Conservation (phyloP, 1,140 invertebrate species). For the Lanistes nyassanus region DNA sequence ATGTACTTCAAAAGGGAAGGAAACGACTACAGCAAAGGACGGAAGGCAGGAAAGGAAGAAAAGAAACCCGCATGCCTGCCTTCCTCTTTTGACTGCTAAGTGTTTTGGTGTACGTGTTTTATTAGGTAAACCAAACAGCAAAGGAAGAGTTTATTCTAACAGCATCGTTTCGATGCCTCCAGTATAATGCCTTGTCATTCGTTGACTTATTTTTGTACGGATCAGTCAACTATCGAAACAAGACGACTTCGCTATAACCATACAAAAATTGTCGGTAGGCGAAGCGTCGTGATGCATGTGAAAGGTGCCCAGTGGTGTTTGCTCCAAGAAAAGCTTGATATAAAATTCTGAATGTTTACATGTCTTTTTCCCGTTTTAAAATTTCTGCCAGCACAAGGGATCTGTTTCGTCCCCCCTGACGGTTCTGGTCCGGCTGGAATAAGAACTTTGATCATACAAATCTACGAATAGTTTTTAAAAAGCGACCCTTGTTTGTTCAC, state of each 20-base stretch:
- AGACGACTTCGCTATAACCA: not conserved
- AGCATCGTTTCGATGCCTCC: not conserved
- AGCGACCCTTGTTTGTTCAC: too few relatives aligned
- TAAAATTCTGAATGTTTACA: not conserved
- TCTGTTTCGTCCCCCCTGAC: not conserved
- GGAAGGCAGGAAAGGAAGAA: too few relatives aligned
- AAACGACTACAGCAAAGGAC: too few relatives aligned
- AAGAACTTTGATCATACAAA: not conserved
- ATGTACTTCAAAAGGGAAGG: too few relatives aligned
- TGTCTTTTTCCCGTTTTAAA: not conserved
- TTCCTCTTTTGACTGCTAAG: not conserved
- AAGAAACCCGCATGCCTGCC: too few relatives aligned
- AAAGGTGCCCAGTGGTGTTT: not conserved
- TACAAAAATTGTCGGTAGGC: not conserved
- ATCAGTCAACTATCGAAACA: too few relatives aligned
- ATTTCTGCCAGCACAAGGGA: not conserved
- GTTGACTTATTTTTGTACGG: too few relatives aligned
- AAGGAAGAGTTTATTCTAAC: not conserved
- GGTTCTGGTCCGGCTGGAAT: not conserved
- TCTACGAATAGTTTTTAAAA: too few relatives aligned
- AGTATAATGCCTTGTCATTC: not conserved
- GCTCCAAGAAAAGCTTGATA: not conserved
- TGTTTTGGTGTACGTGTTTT: not conserved
- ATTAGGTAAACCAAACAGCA: not conserved
- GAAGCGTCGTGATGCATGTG: not conserved